Evolutionary conservation across 2,888 invertebrate genomes (phyloP).

Genomic region (Calameuta idolon): DNA sequence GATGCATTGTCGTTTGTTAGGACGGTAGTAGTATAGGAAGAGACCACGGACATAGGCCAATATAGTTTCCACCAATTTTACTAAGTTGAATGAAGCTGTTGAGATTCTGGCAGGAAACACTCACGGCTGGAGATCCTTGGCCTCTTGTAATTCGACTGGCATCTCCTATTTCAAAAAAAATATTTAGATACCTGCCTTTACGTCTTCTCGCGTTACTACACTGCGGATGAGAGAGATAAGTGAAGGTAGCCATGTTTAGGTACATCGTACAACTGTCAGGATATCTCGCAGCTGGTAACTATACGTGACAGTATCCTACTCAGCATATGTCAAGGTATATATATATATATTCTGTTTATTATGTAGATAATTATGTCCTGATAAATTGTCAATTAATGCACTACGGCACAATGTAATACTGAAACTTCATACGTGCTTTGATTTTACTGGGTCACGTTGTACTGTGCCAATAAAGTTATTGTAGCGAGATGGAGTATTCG

Average conservation of each 20-base stretch:
- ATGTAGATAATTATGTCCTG: neutral
- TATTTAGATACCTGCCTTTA: constrained; percentile 38
- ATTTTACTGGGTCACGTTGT: neutral
- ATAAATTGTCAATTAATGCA: neutral
- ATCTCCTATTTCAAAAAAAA: constrained; percentile 37
- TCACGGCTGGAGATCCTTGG: constrained; percentile 34
- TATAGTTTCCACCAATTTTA: constrained; percentile 16
- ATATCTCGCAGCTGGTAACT: constrained; percentile 10
- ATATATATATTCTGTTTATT: neutral
- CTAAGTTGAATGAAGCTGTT: constrained; percentile 10
- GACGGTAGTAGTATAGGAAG: neutral
- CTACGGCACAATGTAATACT: neutral
- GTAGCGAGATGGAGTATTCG: neutral
- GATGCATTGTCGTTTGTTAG: neutral
- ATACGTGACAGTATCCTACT: neutral
- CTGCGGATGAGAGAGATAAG: neutral
- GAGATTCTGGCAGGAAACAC: constrained; percentile 24
- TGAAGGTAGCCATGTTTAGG: constrained; percentile 1
- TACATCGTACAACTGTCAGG: constrained; percentile 2
- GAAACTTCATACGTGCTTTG: neutral
- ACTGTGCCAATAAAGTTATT: neutral
- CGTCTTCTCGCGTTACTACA: neutral
- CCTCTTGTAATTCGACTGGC: constrained; percentile 32
- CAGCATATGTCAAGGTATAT: neutral
- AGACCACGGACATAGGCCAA: constrained; percentile 3